Base-by-base conservation (phyloP, 2,888 invertebrate species). In the Scaeva pyrastri region DNA sequence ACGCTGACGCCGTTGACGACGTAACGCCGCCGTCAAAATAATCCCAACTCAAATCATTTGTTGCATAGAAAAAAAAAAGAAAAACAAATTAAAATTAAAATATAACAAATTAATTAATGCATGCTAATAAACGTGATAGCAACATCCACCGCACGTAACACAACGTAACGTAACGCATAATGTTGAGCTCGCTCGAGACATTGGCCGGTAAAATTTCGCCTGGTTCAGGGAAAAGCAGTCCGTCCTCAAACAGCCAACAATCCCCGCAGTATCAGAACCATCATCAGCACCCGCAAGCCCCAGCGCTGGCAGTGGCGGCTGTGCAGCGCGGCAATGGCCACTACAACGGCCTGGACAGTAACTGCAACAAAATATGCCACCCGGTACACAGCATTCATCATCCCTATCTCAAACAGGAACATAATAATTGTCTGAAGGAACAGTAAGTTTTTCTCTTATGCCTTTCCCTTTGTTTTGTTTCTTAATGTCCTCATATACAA, bases 161-260 rank as follows among this genome's bases (percentile, higher is more conserved):
- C 39, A 39, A 60, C 60, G 39, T 60, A 60, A 60, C 58, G 16
- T 60, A 60, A 60, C 58, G 16, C 41, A 90, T 90, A 93, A 97
- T 97, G 97, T 94, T 97, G 93, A 96, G 96, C 93, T 96, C 97
- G 90, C 94, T 97, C 93, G 97, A 97, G 94, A 96, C 96, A 93
- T 94, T 97, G 94, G 97, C 97, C 94, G 96, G 96, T 92, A 97
- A 97, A 93, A 96, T 97, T 93, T 97, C 97, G 93, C 97, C 97
- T 91, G 96, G 96, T 94, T 94, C 94, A 93, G 94, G 90, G 79
- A 91, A 90, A 87, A 89, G 85, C 83, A 89, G 90, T 90, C 90
- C 90, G 88, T 89, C 89, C 88, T 85, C 82, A 87, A 89, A 88
- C 88, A 90, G 79, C 85, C 88, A 89, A 70, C 80, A 88, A 76